Base-by-base conservation (phyloP, 2,113 vertebrate species). In the Scatophagus argus region DNA sequence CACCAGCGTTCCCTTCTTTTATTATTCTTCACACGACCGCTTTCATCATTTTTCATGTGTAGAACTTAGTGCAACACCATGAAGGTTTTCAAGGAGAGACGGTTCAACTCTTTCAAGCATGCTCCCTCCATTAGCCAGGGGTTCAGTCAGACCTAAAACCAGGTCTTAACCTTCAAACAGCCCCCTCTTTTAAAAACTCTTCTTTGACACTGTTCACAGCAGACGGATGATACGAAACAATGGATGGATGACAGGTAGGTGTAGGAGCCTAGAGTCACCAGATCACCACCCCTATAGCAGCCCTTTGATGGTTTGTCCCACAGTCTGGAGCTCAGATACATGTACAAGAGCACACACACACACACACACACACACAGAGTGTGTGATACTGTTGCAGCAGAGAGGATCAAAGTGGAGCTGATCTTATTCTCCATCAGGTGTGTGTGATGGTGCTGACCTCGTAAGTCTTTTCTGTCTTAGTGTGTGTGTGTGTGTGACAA, bases 291-390 rank as follows among this genome's bases (percentile, higher is more conserved):
- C 51, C 66, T 55, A 8, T 4, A 56, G 46, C 10, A 6, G 31
- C 32, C 46, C 17, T 62, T 62, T 71, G 58, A 73, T 29, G 58
- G 46, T 74, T 62, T 12, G 47, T 52, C 36, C 59, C 71, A 54
- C 10, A 49, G 38, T 29, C 23, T 52, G 9, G 16, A 49, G 31
- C 51, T 68, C 36, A n/a, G 25, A 68, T 51, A 41, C 34, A 60
- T 0, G 3, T 7, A 13, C 32, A 38, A 12, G 25, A 67, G 27
- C 27, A 34, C 44, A 21, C 6, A 47, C 55, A 77, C 41, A 71
- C 38, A 69, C 11, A 19, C 25, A 31, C 34, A 43, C 1, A n/a
- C 32, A 60, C 21, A 47, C 3, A 44, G 11, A 51, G 46, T 12
- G 46, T 31, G 17, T 52, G 59, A 52, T 32, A 41, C 10, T 47